Percentiles rank a stretch among this genome's conserved stretches.
Conservation (phyloP, 2,113 vertebrate species). For the Lycaon pictus region DNA sequence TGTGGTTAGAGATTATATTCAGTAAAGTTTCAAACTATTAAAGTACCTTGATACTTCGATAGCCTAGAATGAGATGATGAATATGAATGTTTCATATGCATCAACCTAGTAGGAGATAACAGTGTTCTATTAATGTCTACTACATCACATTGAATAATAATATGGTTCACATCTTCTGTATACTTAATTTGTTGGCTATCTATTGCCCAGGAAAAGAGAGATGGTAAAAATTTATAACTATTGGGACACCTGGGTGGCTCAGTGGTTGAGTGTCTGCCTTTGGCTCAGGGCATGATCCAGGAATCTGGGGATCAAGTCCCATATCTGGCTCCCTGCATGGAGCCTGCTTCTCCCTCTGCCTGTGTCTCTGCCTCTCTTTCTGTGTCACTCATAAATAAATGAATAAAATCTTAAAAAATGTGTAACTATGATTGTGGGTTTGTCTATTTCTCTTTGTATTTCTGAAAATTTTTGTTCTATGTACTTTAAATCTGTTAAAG, state of each 20-base stretch:
- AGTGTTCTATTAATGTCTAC: background rate
- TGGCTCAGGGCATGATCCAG: no score
- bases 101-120: background rate
- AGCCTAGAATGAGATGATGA: background rate
- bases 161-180: background rate
- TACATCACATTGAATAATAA: background rate
- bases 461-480: background rate
- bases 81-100: background rate
- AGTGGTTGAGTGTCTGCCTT: no score
- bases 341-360: no score
- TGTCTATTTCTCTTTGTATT: constrained; percentile 6
- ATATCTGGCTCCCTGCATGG: no score
- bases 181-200: background rate
- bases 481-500: background rate
- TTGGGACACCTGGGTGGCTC: no score
- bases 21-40: background rate
- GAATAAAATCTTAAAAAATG: no score
- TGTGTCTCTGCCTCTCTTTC: no score
- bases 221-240: background rate
- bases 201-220: background rate
- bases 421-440: background rate
- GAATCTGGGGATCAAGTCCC: no score
- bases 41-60: background rate
- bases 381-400: no score
- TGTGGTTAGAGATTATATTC: background rate